Conservation (phyloP, 2,888 invertebrate genomes). For the Clitarchus hookeri region DNA sequence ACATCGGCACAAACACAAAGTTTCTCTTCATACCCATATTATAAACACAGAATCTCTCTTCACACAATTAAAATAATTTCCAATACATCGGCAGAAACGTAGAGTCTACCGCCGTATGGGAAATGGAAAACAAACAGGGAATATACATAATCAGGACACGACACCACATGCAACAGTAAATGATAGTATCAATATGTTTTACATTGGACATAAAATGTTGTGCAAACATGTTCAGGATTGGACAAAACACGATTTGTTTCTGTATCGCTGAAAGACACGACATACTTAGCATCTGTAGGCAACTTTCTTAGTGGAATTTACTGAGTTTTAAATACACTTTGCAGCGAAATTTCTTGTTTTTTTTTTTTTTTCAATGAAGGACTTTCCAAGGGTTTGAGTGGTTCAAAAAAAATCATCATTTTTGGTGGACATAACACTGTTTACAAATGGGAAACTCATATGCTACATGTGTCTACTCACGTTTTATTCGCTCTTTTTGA, state of each 20-base stretch:
- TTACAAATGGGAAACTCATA: neutral
- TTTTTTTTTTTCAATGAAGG: neutral
- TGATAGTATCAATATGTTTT: neutral
- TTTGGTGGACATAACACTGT: conserved; percentile 14
- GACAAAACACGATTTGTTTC: neutral
- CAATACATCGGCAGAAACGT: neutral
- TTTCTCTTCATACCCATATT: neutral
- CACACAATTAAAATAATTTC: neutral
- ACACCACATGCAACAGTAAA: neutral
- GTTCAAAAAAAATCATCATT: neutral
- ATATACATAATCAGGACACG: neutral
- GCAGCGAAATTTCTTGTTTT: neutral
- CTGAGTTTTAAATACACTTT: neutral
- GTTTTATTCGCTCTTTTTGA: too few species aligned
- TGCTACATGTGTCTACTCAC: too few species aligned
- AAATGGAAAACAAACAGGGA: neutral
- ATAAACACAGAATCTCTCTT: neutral
- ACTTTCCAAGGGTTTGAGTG: neutral
- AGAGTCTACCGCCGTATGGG: neutral
- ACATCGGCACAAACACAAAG: neutral
- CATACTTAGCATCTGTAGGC: neutral
- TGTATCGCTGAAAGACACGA: neutral
- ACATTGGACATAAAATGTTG: neutral
- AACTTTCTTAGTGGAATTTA: neutral
- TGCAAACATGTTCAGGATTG: neutral